Percentiles rank a stretch among this genome's conserved stretches.
These are phyloP conservation scores for Kryptolebias ocellatus DNA, from an alignment of 2,797 vertebrate genomes.

Conservation along the genomic window DNA sequence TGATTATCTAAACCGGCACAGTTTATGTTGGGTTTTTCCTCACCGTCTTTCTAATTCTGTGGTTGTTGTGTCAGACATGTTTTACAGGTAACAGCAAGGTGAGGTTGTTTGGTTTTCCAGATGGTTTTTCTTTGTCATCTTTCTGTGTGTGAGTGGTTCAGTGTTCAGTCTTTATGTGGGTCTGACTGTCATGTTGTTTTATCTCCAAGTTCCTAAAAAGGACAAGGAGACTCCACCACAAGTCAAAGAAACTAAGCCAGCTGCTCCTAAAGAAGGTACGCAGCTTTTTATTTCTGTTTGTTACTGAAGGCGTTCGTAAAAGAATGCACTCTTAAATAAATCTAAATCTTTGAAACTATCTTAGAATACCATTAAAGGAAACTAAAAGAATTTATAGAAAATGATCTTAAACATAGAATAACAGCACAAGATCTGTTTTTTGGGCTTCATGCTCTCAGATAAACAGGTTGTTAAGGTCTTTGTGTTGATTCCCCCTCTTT, in stretches of 20 bases:
- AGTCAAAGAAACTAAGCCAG: constrained; percentile 52
- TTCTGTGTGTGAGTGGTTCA: constrained; percentile 35
- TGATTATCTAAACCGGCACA: constrained; percentile 23
- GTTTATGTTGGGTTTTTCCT: constrained; percentile 8
- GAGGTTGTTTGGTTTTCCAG: constrained; percentile 2
- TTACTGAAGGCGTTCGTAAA: constrained; percentile 42
- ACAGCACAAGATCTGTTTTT: too few relatives aligned
- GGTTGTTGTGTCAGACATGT: constrained; percentile 27
- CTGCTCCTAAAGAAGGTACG: constrained; percentile 67
- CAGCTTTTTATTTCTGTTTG: constrained; percentile 24
- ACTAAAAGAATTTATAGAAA: too few relatives aligned
- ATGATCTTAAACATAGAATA: too few relatives aligned
- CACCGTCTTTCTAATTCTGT: constrained; percentile 14
- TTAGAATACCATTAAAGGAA: not conserved
- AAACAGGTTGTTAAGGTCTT: constrained; percentile 1
- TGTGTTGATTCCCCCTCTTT: constrained; percentile 31
- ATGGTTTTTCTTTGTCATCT: constrained; percentile 4
- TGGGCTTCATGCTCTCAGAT: not conserved
- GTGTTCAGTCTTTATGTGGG: constrained; percentile 6
- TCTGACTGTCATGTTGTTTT: constrained; percentile 59
- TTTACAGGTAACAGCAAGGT: not conserved
- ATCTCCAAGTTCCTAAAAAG: constrained; percentile 69
- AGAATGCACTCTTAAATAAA: constrained; percentile 52
- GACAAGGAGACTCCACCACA: constrained; percentile 46
- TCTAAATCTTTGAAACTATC: constrained; percentile 5